Base-by-base conservation (phyloP, 64 coral and sea anemone species). In the Montipora capricornis region DNA sequence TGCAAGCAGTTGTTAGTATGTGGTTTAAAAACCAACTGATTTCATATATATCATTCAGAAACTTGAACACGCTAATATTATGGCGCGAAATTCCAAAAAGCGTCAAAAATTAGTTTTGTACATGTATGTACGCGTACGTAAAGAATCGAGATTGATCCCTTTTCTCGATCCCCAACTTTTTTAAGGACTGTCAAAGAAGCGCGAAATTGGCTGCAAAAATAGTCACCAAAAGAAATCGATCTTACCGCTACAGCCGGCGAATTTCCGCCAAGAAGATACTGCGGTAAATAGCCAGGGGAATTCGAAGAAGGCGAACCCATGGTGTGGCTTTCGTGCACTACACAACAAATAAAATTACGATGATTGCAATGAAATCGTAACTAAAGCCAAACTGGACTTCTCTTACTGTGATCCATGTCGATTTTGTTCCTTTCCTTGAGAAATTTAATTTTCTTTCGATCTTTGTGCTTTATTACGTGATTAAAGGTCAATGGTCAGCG, bases 201-300 rank as follows among this genome's bases (percentile, higher is more conserved):
- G 10, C 52, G 26, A 24, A 76, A 44, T 9, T 46, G 24, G 24
- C 2, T 4, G 0, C 9, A 46, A 46, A 46, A 12, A 7, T 14
- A 76, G 10, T 8, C 74, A 15, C 10, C 12, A 76, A 76, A 44
- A 78, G 5, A 50, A 49, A 78, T 49, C 16, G 16, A 13, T 29
- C 53, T 68, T 73, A 93, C 92, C 92, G 83, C 77, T 17, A 47
- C 73, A 16, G 75, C 77, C 16, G 82, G 92, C 2, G 94, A 82
- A 95, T 95, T 90, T 12, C 89, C 89, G 15, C 94, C 94, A 55
- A 95, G 73, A 11, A 95, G 78, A 89, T 95, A 95, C 14, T 87
- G 90, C 58, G 94, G 94, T 6, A 95, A 87, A 78, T 92, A 92
- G 24, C 94, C 91, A 0, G 91, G 61, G 9, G 61, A 64, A 64